Base-by-base conservation (phyloP, 2,797 vertebrate genomes). In the Thaleichthys pacificus region DNA sequence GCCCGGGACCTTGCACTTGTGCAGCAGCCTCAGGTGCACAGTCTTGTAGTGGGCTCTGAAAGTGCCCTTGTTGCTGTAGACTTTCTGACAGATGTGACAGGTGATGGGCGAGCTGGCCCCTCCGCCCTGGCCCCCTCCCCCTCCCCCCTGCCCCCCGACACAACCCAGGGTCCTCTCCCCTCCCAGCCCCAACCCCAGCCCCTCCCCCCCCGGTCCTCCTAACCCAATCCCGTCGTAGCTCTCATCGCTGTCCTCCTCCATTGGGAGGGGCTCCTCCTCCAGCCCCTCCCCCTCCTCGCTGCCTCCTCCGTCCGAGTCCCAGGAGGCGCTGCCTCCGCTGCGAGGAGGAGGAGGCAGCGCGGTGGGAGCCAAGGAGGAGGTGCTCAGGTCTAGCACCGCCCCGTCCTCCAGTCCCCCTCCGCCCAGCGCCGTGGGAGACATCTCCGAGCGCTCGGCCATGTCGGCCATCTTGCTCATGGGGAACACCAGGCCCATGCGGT, bases 41-140 rank as follows among this genome's bases (percentile, higher is more conserved):
- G 97, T 98, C 90, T 98, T 98, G 88, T 98, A 99, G 90, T 99
- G 97, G 75, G 97, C 97, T 81, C 96, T 92, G 87, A 98, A 98
- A 5, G 97, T 97, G 80, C 97, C 97, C 88, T 96, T 97, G 90
- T 98, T 98, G 85, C 97, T 97, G 68, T 98, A 99, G 24, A 94
- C 95, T 93, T 98, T 98, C 88, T 96, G 96, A 87, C 97, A 99
- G 82, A 99, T 87, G 22, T 98, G 96, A 87, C 97, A 99, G 32
- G 95, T 96, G 69, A 98, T 97, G 17, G 97, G 94, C 69, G 95
- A 91, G 67, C 93, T 80, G 81, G 80, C 85, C 79, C 91, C 85
- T 42, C 83, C 64, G 86, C 83, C 58, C 89, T 94, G 91, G 87
- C 91, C 78, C 19, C 90, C 92, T 64, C 91, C 86, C 3, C 92